Base-by-base conservation (phyloP, 2,888 invertebrate genomes). In the Chymomyza fuscimana region DNA sequence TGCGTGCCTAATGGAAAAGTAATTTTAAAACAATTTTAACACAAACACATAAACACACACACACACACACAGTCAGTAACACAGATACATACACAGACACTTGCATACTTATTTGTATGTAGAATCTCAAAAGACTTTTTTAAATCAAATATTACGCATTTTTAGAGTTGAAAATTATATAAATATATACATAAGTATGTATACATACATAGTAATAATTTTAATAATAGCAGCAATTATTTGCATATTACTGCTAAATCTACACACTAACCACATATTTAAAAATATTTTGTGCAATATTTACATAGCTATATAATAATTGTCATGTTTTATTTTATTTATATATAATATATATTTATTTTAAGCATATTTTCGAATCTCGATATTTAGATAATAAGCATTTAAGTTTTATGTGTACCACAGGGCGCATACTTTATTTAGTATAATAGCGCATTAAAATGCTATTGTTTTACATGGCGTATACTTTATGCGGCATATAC, bases 91-190 rank as follows among this genome's bases (percentile, higher is more conserved):
- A 69, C 70, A 68, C 32, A 32, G 32, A 32, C 60, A 32, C n/a
- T 29, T n/a, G 16, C 16, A 32, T 60, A 60, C 36, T 60, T 40
- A 75, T 36, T 84, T 77, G 73, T 25, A 71, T 62, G 32, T 62
- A 78, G 84, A 85, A 85, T 85, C 84, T 85, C 84, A 81, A 82
- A 78, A 85, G 87, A 87, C 87, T 85, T 83, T 80, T 76, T 76
- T 73, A 77, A 76, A 74, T 78, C 79, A 73, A 59, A 72, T 68
- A 68, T 69, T 81, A 77, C 76, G 73, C 77, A 72, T 77, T 74
- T 71, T 65, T 74, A 67, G n/a, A 5, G 19, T 19, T 40, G 19
- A n/a, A 36, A 58, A 64, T 12, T 19, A 61, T 46, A 56, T 64
- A 65, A 29, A 69, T 63, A 62, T 40, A n/a, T 61, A 51, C 46